Conservation (phyloP, 2,888 invertebrate species). For the Deroplatys truncata region DNA sequence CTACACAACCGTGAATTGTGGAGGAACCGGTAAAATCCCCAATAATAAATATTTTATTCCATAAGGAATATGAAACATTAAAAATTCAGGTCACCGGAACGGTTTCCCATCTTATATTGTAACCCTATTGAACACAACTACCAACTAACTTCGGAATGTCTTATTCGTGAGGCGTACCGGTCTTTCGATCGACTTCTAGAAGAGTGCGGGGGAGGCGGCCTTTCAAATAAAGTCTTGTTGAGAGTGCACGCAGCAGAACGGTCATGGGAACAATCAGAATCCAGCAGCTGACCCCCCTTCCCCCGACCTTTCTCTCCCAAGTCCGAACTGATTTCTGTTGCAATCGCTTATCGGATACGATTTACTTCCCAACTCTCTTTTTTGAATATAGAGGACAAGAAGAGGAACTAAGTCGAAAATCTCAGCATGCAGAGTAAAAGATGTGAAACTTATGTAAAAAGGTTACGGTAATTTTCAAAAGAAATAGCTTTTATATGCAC, state of each 20-base stretch:
- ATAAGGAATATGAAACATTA: not conserved
- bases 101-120: not conserved
- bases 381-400: not conserved
- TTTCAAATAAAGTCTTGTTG: conserved; percentile 7
- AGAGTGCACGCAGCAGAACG: not conserved
- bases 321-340: conserved; percentile 8
- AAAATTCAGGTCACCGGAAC: not conserved
- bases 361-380: not conserved
- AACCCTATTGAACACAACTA: not conserved
- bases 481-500: not conserved
- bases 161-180: not conserved
- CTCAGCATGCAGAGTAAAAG: not conserved
- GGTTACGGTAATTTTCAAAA: not conserved
- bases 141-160: not conserved
- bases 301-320: not conserved
- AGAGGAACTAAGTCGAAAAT: not conserved
- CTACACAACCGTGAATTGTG: too few relatives aligned
- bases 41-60: not conserved
- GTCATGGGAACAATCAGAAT: not conserved
- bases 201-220: not conserved
- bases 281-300: not conserved
- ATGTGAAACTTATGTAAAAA: not conserved
- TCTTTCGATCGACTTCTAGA: not conserved
- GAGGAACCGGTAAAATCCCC: not conserved
- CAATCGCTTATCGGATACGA: conserved; percentile 16